Evolutionary conservation across 2,797 vertebrate genomes (phyloP), one percentile per base, ranked within the genome.

Genomic region (Pangasius mekongensis): DNA sequence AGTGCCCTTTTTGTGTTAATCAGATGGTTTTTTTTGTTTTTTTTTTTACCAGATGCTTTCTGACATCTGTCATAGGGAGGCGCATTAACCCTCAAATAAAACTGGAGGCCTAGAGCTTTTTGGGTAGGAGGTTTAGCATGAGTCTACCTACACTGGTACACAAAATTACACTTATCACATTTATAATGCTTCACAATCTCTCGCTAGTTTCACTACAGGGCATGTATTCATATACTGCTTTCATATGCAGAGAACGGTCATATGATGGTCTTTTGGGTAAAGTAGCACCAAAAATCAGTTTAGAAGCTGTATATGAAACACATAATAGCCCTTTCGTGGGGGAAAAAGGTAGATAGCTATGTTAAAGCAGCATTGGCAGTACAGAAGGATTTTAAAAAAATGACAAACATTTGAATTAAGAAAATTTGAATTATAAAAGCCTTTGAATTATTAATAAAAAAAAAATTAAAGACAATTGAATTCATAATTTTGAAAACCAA

Each of bases 1-100:
- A 96, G 95, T 96, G 96, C 95, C 95, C 94, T 95, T 93, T 96
- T 67, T 96, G 95, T 96, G 96, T 95, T 96, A 96, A 96, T 96
- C 96, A 86, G 94, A 95, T 95, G 94, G 94, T 95, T n/a, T 49
- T 82, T 71, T 2, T 36, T 36, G 2, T 43, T 47, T 74, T 69
- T 76, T 74, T 62, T 60, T 54, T 27, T 22, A 95, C 95, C 95
- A 95, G 94, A 95, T 95, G 95, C 89, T 96, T 94, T 95, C 91
- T 95, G 95, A 96, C 96, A 96, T 96, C 96, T 97, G 96, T 94
- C 95, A 92, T 92, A 78, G 85, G 87, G 91, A 89, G 93, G 87
- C 86, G 89, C 27, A 90, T 93, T 95, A 94, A 94, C 94, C 92
- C 90, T 87, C 73, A 56, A 5, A 73, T 52, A 88, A 22, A 43